Base-by-base conservation (phyloP, 2,797 vertebrate species). In the Bryconaethiops microstoma region DNA sequence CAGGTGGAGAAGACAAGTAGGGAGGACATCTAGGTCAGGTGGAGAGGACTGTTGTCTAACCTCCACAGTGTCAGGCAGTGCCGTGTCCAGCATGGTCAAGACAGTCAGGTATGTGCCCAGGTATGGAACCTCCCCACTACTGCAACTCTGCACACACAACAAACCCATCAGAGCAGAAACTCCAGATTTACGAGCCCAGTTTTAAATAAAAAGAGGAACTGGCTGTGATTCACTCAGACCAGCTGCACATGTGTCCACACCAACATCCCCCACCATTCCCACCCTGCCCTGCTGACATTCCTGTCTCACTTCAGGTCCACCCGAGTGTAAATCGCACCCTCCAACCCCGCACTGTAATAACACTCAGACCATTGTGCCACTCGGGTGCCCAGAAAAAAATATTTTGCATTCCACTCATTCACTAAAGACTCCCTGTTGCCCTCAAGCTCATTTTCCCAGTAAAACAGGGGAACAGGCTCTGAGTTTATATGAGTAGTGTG, bases 71-170 rank as follows among this genome's bases (percentile, higher is more conserved):
- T 97, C 96, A 0, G 94, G 94, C 74, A 97, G 92, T 12, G 96
- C 96, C 0, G 96, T 97, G 91, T 97, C 96, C 92, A 97, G 87
- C 96, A 97, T 97, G 77, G 96, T 94, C 83, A 97, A 93, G 65
- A 95, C 92, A 0, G 95, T 96, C 83, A 97, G 93, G 40, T 96
- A 97, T 1, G 96, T 97, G 67, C 96, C 96, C 42, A 97, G 93
- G 88, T 97, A 97, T 2, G 96, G 96, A 21, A 97, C 90, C 67
- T 76, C 79, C 14, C 55, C 79, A 8, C 19, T 60, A 10, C 29
- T 71, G 74, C 59, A 63, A 14, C 29, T 40, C 79, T 81, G 39
- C 23, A 1, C 19, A 2, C 40, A 39, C 25, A 52, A n/a, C 13
- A 76, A 76, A 16, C 21, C n/a, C 19, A 57, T 57, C 55, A 57